Evolutionary conservation across 2,113 vertebrate genomes (phyloP).

Genomic region (Pteropus alecto): DNA sequence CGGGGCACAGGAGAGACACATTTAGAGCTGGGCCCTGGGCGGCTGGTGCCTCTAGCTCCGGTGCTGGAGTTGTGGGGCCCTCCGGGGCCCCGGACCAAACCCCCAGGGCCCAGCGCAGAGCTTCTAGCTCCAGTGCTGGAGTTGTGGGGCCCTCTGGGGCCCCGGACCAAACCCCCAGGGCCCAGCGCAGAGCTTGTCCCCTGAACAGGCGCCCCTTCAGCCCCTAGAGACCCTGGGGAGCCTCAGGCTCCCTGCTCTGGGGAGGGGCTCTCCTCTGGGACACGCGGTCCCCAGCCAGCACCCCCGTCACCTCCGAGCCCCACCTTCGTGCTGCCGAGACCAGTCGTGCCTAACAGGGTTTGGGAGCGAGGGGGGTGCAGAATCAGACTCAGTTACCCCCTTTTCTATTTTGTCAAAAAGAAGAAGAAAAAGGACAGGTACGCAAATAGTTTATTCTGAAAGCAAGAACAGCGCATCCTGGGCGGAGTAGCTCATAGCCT

Average conservation of each 20-base stretch:
- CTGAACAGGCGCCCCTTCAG: background rate
- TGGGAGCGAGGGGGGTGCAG: background rate
- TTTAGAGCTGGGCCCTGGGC: background rate
- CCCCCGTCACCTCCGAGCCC: background rate
- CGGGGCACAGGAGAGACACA: background rate
- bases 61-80: background rate
- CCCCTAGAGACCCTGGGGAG: background rate
- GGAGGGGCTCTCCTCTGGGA: background rate
- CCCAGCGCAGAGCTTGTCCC: background rate
- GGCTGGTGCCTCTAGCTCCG: background rate
- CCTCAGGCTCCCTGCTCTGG: background rate
- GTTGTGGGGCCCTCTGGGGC: background rate
- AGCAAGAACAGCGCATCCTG: background rate
- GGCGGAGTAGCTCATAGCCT: background rate
- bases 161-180: background rate
- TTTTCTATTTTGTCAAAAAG: background rate
- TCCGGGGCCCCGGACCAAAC: background rate
- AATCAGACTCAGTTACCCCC: background rate
- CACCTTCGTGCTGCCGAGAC: background rate
- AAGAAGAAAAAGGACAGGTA: background rate
- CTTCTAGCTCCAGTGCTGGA: background rate
- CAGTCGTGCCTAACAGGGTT: background rate
- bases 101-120: background rate
- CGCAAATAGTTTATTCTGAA: background rate
- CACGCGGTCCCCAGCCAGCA: background rate